These are phyloP conservation scores for Siphamia tubifer DNA, from an alignment of 2,113 vertebrate species.

Conservation along the genomic window DNA sequence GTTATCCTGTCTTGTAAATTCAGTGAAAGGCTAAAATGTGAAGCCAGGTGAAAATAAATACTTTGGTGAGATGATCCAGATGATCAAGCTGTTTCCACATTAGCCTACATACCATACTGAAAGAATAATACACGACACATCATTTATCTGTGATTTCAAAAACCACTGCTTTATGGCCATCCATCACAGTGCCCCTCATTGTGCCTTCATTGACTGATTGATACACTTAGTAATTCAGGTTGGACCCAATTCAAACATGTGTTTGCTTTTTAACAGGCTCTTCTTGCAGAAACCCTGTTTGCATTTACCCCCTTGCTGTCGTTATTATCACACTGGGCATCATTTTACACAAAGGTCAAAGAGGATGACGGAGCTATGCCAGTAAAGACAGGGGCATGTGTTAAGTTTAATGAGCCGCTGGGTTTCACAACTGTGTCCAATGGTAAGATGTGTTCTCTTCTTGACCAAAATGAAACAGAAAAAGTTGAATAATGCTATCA, in stretches of 20 bases:
- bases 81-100: conserved; percentile 11
- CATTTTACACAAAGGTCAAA: conserved; percentile 66
- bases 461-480: conserved; percentile 55
- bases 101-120: conserved; percentile 2
- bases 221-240: conserved; percentile 41
- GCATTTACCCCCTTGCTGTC: conserved; percentile 63
- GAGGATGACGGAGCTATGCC: conserved; percentile 61
- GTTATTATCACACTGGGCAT: conserved; percentile 61
- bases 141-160: conserved; percentile 45
- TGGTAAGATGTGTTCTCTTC: conserved; percentile 65
- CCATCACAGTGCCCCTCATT: conserved; percentile 26
- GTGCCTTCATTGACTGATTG: conserved; percentile 36
- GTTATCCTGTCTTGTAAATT: not conserved
- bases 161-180: conserved; percentile 23
- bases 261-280: conserved; percentile 67
- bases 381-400: conserved; percentile 47
- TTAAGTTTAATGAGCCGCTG: conserved; percentile 60
- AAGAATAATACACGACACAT: conserved; percentile 26
- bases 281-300: conserved; percentile 60
- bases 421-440: conserved; percentile 28
- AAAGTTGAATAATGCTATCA: conserved; percentile 40
- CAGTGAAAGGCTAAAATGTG: not conserved
- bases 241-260: conserved; percentile 65
- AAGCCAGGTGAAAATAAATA: conserved; percentile 22
- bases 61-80: conserved; percentile 1